Base-by-base conservation (phyloP, 2,888 invertebrate genomes). In the Himalopsyche anomala region DNA sequence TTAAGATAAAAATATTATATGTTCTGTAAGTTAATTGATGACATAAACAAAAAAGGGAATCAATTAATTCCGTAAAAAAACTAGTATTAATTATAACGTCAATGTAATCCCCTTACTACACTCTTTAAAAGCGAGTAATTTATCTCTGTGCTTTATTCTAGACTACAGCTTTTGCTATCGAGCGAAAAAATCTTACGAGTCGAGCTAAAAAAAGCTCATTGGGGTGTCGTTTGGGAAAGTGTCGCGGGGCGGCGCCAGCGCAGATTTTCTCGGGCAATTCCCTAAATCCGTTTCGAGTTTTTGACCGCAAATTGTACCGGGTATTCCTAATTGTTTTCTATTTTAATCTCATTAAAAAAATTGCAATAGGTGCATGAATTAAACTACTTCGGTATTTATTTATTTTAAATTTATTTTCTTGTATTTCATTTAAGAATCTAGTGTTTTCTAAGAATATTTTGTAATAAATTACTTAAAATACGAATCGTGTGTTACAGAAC, bases 141-240 rank as follows among this genome's bases (percentile, higher is more conserved):
- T 11, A 36, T 38, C 38, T 74, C 12, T 15, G 74, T n/a, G 74
- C 12, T 74, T 28, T 74, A 15, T 36, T 11, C 36, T 74, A 74
- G 12, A 36, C 38, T 36, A 15, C 36, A 74, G 74, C 74, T 74
- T 12, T 38, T 15, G 62, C 36, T 74, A 74, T 74, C 36, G 74
- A 74, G 15, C 74, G 19, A 36, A 74, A 74, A 62, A 74, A 74
- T 38, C 74, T 11, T 15, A 15, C 12, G 51, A 51, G 51, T 51
- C 74, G 15, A 36, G 38, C 74, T 36, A 74, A 74, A 74, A 74
- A 74, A 74, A 15, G 11, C 74, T 74, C 74, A 74, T 36, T 38
- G 74, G 74, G 74, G 74, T 74, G 74, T 74, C 74, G 74, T 74
- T 74, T 74, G 74, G 74, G 36, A 74, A 74, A 36, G 36, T 36